These are phyloP conservation scores for Lepidocyrtoides sp. DNA, from an alignment of 2,888 invertebrate genomes.

Conservation along the genomic window DNA sequence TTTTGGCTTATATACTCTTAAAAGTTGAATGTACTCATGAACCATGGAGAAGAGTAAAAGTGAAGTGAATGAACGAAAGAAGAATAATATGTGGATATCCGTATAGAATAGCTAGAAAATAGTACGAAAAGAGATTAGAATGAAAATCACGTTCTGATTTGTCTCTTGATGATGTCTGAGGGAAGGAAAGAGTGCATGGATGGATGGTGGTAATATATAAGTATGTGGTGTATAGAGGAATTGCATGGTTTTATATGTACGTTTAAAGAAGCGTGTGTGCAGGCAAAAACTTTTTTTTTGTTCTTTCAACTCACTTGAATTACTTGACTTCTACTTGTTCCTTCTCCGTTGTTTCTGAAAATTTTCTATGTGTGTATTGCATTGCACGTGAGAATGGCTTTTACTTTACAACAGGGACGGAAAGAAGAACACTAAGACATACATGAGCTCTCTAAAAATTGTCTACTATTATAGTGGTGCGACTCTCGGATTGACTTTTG, in stretches of 20 bases:
- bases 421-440: not conserved
- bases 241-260: not conserved
- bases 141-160: constrained; percentile 84
- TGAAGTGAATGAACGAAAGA: constrained; percentile 13
- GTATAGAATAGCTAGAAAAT: constrained; percentile 19
- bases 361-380: not conserved
- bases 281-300: constrained; percentile 32
- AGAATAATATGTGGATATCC: constrained; percentile 40
- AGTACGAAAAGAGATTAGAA: constrained; percentile 81
- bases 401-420: not conserved
- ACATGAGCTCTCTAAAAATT: not conserved
- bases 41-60: not conserved
- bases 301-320: constrained; percentile 2
- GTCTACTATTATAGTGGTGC: not conserved
- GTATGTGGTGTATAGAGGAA: no score
- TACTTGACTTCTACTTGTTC: constrained; percentile 20
- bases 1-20: not conserved
- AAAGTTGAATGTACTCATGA: constrained; percentile 30
- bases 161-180: constrained; percentile 82
- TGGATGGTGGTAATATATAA: not conserved
- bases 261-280: not conserved
- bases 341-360: constrained; percentile 14
- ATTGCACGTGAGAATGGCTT: constrained; percentile 31
- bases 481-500: constrained; percentile 36
- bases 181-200: constrained; percentile 4